These are phyloP conservation scores for Idaea straminata DNA, from an alignment of 2,888 invertebrate genomes.

Conservation along the genomic window DNA sequence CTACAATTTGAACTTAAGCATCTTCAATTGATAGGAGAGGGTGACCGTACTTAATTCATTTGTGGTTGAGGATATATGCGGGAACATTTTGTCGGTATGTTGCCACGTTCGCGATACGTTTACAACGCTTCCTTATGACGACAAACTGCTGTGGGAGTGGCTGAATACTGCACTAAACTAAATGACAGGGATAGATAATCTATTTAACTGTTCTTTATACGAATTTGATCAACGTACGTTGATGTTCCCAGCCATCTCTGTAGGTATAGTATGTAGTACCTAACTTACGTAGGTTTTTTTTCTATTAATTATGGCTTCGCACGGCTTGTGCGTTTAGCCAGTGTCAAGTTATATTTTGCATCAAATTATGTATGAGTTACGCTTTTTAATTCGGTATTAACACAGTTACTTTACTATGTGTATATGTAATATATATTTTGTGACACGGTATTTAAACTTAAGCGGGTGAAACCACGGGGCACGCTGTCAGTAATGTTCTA, in stretches of 20 bases:
- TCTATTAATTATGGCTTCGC: too few relatives aligned
- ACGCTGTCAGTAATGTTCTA: too few relatives aligned
- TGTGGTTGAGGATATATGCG: slow-evolving; percentile 63
- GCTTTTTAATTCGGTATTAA: too few relatives aligned
- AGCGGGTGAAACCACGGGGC: too few relatives aligned
- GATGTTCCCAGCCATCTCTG: background rate
- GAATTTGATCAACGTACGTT: background rate
- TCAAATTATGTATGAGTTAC: too few relatives aligned
- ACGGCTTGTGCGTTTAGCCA: too few relatives aligned
- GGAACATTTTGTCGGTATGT: slow-evolving; percentile 61
- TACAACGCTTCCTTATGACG: slow-evolving; percentile 23
- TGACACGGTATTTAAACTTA: too few relatives aligned
- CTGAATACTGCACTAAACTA: background rate
- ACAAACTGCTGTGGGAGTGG: slow-evolving; percentile 29
- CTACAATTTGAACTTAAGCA: slow-evolving; percentile 52
- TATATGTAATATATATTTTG: too few relatives aligned
- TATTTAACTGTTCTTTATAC: background rate
- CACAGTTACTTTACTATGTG: too few relatives aligned
- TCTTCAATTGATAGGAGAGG: slow-evolving; percentile 73
- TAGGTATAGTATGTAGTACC: background rate
- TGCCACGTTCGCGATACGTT: slow-evolving; percentile 29
- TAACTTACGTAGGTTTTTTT: too few relatives aligned
- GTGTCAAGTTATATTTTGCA: too few relatives aligned
- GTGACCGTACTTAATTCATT: slow-evolving; percentile 70
- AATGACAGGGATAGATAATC: background rate